phyloP scores from a whole-genome alignment of 2,888 invertebrate species.

The Drosophila lutescens region DNA sequence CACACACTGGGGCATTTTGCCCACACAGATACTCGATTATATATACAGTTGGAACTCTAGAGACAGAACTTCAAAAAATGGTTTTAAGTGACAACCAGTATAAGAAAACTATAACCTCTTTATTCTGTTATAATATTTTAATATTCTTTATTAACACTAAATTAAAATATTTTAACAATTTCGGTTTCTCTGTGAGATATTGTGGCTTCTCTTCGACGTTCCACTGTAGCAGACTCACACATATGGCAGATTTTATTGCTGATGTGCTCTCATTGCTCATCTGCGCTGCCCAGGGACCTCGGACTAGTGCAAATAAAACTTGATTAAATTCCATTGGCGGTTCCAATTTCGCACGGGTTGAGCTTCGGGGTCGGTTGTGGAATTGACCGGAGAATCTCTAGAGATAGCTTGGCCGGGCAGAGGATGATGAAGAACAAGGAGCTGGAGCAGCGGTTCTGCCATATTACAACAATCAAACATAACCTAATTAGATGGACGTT shows the following conservation, averaged over 20 bases:
- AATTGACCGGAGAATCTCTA: constrained; percentile 44
- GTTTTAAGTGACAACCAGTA: too few relatives aligned
- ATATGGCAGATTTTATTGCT: constrained; percentile 51
- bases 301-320: constrained; percentile 75
- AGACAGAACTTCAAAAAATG: not conserved
- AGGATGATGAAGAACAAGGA: constrained; percentile 18
- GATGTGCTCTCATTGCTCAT: constrained; percentile 63
- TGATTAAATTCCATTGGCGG: constrained; percentile 77
- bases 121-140: too few relatives aligned
- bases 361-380: constrained; percentile 9
- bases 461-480: constrained; percentile 77
- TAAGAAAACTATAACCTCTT: too few relatives aligned
- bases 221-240: constrained; percentile 42
- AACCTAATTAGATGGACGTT: constrained; percentile 70
- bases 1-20: constrained; percentile 14
- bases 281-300: constrained; percentile 50
- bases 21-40: constrained; percentile 11
- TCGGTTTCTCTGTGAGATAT: not conserved
- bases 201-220: constrained; percentile 2
- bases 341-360: constrained; percentile 62
- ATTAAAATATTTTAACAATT: not conserved
- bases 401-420: constrained; percentile 11
- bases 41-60: constrained; percentile 15
- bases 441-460: constrained; percentile 19
- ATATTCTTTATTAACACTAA: not conserved